Evolutionary conservation across 2,113 vertebrate species (phyloP).

Genomic region (Euleptes europaea): DNA sequence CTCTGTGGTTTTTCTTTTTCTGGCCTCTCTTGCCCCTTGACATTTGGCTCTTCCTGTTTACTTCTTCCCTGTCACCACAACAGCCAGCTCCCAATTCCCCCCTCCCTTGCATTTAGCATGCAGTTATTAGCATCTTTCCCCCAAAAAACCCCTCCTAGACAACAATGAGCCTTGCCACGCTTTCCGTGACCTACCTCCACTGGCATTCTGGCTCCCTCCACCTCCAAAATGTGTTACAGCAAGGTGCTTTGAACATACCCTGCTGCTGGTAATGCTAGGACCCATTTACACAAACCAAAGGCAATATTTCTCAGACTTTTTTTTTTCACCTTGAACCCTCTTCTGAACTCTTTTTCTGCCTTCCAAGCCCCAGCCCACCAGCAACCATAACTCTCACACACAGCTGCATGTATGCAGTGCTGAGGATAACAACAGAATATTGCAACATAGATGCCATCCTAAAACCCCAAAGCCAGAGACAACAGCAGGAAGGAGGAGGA

Average conservation of each 20-base stretch:
- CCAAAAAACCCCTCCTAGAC: too few species aligned
- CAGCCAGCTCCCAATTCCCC: background rate
- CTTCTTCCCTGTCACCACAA: background rate
- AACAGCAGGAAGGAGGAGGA: too few species aligned
- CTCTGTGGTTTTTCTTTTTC: background rate
- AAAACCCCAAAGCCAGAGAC: too few species aligned
- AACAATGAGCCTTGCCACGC: background rate
- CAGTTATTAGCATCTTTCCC: background rate
- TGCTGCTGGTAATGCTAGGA: background rate
- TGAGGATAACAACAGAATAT: background rate
- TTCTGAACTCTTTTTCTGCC: background rate
- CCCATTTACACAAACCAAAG: background rate
- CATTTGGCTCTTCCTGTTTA: slow-evolving; percentile 29
- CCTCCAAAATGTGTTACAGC: background rate
- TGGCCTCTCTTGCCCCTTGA: background rate
- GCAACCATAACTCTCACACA: background rate
- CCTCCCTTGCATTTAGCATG: background rate
- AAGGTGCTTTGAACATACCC: slow-evolving; percentile 7
- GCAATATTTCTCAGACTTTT: background rate
- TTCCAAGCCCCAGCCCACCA: too few species aligned
- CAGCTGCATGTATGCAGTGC: background rate
- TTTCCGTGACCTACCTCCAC: background rate
- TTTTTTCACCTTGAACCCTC: background rate
- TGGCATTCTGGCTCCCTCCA: background rate
- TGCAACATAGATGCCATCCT: background rate